Conservation (phyloP, 2,797 vertebrate species). For the Rhinoraja longicauda region DNA sequence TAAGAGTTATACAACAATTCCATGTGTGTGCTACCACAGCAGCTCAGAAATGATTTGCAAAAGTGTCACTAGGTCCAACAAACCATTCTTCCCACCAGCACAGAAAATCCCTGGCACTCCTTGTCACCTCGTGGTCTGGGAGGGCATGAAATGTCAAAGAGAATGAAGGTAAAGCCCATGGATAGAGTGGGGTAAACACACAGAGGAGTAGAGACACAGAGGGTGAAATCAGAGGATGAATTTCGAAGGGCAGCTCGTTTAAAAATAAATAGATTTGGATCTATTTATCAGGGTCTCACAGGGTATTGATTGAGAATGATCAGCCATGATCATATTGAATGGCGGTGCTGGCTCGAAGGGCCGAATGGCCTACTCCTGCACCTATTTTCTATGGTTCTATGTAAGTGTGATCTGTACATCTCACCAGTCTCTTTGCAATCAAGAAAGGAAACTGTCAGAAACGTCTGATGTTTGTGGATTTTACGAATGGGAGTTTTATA, state of each 20-base stretch:
- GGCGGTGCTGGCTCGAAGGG: too few species aligned
- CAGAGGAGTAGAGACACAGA: background rate
- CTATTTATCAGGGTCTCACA: background rate
- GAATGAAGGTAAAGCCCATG: slow-evolving; percentile 10
- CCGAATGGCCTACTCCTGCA: too few species aligned
- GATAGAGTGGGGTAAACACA: background rate
- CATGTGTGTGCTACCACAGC: too few species aligned
- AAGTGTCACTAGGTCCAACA: background rate
- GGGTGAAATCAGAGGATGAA: background rate
- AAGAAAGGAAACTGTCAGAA: too few species aligned
- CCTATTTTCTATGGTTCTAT: too few species aligned
- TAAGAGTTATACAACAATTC: too few species aligned
- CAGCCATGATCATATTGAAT: too few species aligned
- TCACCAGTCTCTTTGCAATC: background rate
- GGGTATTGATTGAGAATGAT: too few species aligned
- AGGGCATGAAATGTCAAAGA: slow-evolving; percentile 15
- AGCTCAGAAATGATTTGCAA: background rate
- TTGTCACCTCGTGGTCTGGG: background rate
- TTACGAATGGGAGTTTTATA: background rate
- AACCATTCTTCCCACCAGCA: slow-evolving; percentile 9
- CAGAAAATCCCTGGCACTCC: background rate
- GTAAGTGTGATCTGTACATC: background rate
- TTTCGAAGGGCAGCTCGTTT: background rate
- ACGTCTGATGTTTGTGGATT: background rate
- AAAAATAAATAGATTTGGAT: background rate